Evolutionary conservation across 92 coral and sea anemone genomes (phyloP), one percentile per base, ranked within the genome.

Genomic region (Nematostella vectensis): DNA sequence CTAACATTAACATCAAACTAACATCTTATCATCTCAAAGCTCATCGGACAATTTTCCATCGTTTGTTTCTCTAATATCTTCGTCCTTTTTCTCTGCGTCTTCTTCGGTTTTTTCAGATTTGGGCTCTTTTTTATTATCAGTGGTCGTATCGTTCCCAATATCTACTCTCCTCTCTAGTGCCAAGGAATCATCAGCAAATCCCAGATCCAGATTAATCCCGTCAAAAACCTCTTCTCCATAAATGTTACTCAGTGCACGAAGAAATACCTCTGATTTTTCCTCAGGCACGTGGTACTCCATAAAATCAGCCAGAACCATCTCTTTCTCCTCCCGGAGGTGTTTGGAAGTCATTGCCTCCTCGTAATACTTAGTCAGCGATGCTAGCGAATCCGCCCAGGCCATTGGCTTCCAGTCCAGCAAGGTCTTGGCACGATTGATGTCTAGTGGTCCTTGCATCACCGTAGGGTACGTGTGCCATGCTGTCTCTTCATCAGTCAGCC

Each of bases 401-500:
- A 86, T 77, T 21, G 99, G 93, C 25, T 82, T 70, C 93, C 93
- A 93, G 57, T 55, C 82, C 21, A 93, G 76, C 1, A 93, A 65
- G n/a, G 67, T 12, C 48, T 71, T 77, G 4, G 96, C 99, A 43
- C 68, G 79, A 53, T 66, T 68, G 18, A 74, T 82, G 50, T 93
- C 88, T 43, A 93, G 59, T 11, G 99, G 88, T 11, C 99, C 99
- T 60, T 78, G 78, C 3, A 96, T 67, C 50, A 80, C 96, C 0
- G 94, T 83, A 6, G 99, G 99, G 55, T 86, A 86, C 2, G 87
- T 70, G 30, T 86, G 85, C 99, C 99, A 93, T 18, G 99, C 80
- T 21, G 72, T 50, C 0, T 93, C 83, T 27, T 93, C 78, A 24
- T 93, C 84, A 1, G 84, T 71, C 10, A 74, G 52, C 31, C 74